Conservation (phyloP, 2,888 invertebrate genomes). For the Tenthredo scrophulariae region DNA sequence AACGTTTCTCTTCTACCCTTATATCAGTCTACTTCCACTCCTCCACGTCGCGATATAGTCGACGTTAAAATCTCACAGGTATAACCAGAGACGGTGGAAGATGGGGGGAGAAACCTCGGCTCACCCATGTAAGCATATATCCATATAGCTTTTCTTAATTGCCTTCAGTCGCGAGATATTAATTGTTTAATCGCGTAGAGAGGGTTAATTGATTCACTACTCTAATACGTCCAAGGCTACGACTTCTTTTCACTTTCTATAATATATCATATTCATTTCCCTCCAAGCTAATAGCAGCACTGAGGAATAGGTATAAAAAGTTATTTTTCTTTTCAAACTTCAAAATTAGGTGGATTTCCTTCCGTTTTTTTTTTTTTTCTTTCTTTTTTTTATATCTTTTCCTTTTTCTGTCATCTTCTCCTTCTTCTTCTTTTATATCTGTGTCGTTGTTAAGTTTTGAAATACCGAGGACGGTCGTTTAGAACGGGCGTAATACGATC, state of each 20-base stretch:
- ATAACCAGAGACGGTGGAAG: not conserved
- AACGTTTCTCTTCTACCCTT: slow-evolving; percentile 33
- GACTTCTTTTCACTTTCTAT: not conserved
- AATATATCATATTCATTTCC: not conserved
- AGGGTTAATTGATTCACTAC: not conserved
- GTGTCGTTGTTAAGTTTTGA: not conserved
- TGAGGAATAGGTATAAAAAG: no score
- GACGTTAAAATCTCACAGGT: not conserved
- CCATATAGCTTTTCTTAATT: not conserved
- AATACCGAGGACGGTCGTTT: no score
- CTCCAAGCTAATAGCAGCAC: not conserved
- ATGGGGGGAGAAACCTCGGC: not conserved
- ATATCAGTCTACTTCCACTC: slow-evolving; percentile 37
- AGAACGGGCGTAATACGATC: no score
- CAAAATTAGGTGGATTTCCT: no score
- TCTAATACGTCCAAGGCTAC: not conserved
- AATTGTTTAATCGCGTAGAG: slow-evolving; percentile 11
- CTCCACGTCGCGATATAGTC: not conserved
- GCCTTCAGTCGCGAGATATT: not conserved
- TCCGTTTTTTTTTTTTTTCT: no score
- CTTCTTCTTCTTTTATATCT: not conserved
- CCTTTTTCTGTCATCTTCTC: not conserved
- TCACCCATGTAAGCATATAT: not conserved
- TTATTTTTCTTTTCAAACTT: no score
- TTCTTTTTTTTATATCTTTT: not conserved